A percentile compares a stretch with the other conserved stretches of the same genome.
Conservation (phyloP, 2,797 vertebrate species). For the Poliocrania exsul region DNA sequence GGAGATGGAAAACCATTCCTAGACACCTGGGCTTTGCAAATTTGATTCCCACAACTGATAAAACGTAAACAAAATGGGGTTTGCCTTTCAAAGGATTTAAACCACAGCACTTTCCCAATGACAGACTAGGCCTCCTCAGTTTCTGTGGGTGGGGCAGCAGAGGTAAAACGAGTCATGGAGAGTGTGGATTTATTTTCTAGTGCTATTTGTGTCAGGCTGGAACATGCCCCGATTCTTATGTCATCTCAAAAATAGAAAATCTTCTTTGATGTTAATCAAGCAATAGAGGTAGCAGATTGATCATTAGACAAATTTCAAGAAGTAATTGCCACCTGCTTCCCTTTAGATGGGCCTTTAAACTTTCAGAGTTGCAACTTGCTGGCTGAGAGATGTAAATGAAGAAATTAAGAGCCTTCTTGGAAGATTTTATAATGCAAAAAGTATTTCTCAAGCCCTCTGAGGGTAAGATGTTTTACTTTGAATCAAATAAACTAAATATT, state of each 20-base stretch:
- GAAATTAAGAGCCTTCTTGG: neutral
- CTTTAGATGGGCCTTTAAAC: neutral
- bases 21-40: constrained; percentile 56
- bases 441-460: neutral
- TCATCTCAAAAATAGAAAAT: neutral
- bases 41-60: constrained; percentile 59
- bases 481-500: neutral
- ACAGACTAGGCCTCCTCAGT: neutral
- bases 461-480: neutral
- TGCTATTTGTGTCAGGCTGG: neutral
- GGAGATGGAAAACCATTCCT: constrained; percentile 2
- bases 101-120: neutral
- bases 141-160: constrained; percentile 11
- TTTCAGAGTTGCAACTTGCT: neutral
- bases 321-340: neutral
- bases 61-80: neutral
- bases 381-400: neutral
- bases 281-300: neutral
- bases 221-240: neutral
- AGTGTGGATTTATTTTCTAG: neutral
- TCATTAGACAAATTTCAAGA: neutral
- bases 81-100: constrained; percentile 45
- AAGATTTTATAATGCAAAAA: neutral
- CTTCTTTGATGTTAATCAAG: constrained; percentile 25
- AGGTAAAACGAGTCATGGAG: neutral